Percentiles rank a stretch among this genome's conserved stretches.
Evolutionary conservation across 2,888 invertebrate species (phyloP).

Genomic region (Norana najaformis): DNA sequence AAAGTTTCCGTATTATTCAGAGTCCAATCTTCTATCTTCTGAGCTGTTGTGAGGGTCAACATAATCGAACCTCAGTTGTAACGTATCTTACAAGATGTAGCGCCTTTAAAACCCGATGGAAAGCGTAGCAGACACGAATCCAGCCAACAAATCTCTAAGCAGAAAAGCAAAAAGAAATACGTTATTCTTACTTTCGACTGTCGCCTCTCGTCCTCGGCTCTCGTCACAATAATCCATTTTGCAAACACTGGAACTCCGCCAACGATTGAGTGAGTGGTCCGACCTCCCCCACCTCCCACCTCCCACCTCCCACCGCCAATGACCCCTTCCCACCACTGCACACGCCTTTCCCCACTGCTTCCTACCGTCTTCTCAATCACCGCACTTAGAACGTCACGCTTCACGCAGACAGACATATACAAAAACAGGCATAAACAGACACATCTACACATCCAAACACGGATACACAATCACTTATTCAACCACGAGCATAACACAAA

Average conservation of each 20-base stretch:
- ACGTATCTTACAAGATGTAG: no score
- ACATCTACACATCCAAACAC: no score
- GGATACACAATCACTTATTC: not conserved
- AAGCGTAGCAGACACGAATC: not conserved
- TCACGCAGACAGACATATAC: no score
- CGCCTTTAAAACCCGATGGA: not conserved
- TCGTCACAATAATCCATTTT: not conserved
- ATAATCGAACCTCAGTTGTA: no score
- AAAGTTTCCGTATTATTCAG: no score
- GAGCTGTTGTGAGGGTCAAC: no score
- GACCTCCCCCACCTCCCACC: not conserved
- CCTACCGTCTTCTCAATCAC: no score
- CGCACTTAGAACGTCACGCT: not conserved
- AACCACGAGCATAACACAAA: not conserved
- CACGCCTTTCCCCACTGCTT: no score
- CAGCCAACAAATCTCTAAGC: not conserved
- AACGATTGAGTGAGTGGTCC: not conserved
- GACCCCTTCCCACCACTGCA: not conserved
- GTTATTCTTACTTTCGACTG: not conserved
- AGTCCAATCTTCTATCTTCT: no score
- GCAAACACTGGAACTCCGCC: not conserved
- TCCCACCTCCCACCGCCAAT: not conserved
- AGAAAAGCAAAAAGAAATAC: not conserved
- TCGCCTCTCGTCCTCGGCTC: not conserved
- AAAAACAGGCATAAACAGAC: no score